phyloP scores from a whole-genome alignment of 1,140 invertebrate species.

The Anastrepha ludens region DNA sequence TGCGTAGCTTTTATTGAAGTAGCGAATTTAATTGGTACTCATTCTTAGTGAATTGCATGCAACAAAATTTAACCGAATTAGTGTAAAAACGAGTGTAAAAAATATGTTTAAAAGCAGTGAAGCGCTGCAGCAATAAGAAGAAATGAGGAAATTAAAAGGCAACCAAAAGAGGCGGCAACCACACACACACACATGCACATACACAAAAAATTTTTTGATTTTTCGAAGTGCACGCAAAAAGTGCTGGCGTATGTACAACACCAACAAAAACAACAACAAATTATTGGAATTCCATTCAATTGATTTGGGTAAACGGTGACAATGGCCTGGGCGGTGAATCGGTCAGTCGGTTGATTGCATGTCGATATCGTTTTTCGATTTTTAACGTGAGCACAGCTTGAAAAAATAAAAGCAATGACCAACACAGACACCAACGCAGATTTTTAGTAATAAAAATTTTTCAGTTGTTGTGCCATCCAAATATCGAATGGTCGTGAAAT shows the following conservation, averaged over 20 bases:
- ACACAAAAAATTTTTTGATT: not conserved
- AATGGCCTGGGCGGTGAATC: slow-evolving; percentile 9
- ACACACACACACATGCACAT: not conserved
- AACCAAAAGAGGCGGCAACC: not conserved
- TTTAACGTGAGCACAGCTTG: not conserved
- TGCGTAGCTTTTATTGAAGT: no score
- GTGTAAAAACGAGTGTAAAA: not conserved
- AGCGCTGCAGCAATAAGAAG: not conserved
- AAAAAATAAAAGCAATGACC: no score
- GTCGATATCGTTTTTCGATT: not conserved
- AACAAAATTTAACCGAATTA: no score
- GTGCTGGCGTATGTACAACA: not conserved
- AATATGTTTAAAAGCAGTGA: not conserved
- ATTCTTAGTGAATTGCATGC: no score
- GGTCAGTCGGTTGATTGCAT: not conserved
- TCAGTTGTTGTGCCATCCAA: not conserved
- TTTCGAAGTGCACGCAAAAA: not conserved
- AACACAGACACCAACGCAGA: no score
- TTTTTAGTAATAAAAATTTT: no score
- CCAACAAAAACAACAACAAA: slow-evolving; percentile 8
- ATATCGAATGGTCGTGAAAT: slow-evolving; percentile 11
- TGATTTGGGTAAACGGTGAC: slow-evolving; percentile 20
- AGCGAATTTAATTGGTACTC: no score
- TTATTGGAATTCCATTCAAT: slow-evolving; percentile 7
- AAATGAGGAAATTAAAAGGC: not conserved